Percentiles rank a stretch among this genome's conserved stretches.
phyloP scores from a whole-genome alignment of 2,888 invertebrate genomes.

The Agonopterix arenella region DNA sequence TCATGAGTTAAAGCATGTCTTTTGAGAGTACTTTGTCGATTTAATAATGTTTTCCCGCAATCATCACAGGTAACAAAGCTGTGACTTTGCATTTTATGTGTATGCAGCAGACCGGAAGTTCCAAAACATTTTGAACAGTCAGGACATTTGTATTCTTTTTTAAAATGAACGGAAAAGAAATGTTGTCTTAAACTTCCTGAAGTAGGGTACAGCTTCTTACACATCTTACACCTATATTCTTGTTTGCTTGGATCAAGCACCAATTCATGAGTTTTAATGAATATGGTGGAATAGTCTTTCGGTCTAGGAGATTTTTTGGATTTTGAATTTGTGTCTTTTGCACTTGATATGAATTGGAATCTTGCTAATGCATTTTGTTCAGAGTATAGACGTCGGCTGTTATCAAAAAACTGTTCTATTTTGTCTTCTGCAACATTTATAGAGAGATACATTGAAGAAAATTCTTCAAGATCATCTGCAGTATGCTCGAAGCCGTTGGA shows the following conservation, averaged over 20 bases:
- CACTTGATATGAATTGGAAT: not conserved
- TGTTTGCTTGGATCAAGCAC: conserved; percentile 4
- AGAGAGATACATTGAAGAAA: conserved; percentile 3
- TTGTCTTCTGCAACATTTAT: conserved; percentile 2
- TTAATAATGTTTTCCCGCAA: conserved; percentile 5
- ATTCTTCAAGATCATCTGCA: not conserved
- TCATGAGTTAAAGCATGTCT: conserved; percentile 2
- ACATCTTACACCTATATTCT: conserved; percentile 8
- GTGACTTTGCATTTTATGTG: conserved; percentile 5
- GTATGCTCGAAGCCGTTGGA: conserved; percentile 3
- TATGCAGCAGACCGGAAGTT: conserved; percentile 5
- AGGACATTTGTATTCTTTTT: conserved; percentile 6
- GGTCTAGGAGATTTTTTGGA: not conserved
- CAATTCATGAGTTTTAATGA: conserved; percentile 9
- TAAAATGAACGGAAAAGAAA: conserved; percentile 9
- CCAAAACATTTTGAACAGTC: conserved; percentile 8
- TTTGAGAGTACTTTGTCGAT: conserved; percentile 7
- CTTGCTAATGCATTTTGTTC: conserved; percentile 3
- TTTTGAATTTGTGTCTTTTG: not conserved
- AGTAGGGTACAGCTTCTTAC: conserved; percentile 6
- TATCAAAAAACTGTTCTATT: conserved; percentile 8
- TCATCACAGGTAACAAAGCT: conserved; percentile 1
- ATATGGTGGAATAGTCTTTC: conserved; percentile 8
- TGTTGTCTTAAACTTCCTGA: conserved; percentile 7
- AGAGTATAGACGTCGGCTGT: not conserved